These are phyloP conservation scores for Mythimna ferrago DNA, from an alignment of 2,888 invertebrate genomes.

Conservation along the genomic window DNA sequence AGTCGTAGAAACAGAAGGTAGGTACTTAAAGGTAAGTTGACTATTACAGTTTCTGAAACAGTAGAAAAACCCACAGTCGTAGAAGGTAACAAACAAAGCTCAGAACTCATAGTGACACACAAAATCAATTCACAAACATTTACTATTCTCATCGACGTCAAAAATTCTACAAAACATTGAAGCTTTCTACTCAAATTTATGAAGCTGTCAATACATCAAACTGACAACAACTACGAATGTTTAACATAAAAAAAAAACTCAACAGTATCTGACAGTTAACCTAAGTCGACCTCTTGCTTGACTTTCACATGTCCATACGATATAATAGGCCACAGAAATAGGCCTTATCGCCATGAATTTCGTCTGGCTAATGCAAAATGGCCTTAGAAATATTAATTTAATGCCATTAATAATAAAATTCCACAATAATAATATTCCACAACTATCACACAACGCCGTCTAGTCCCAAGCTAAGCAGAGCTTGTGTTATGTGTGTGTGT, in stretches of 20 bases:
- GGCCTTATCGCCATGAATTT: slow-evolving; percentile 64
- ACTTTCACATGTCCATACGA: slow-evolving; percentile 76
- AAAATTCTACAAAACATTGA: slow-evolving; percentile 13
- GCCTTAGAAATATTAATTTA: slow-evolving; percentile 72
- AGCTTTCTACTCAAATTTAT: slow-evolving; percentile 25
- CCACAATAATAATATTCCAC: too few relatives aligned
- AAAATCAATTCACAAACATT: background rate
- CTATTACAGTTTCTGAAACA: background rate
- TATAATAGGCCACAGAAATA: slow-evolving; percentile 75
- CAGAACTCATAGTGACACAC: background rate
- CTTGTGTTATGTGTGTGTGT: too few relatives aligned
- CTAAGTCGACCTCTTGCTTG: slow-evolving; percentile 72
- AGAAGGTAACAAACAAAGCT: background rate
- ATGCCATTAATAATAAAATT: slow-evolving; percentile 39
- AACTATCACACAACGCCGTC: too few relatives aligned
- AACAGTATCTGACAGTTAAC: slow-evolving; percentile 77
- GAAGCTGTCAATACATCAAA: slow-evolving; percentile 73
- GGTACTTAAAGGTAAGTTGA: too few relatives aligned
- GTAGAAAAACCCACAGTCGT: background rate
- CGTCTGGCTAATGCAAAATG: slow-evolving; percentile 45
- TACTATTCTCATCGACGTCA: slow-evolving; percentile 3
- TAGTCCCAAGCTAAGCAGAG: too few relatives aligned
- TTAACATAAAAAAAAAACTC: slow-evolving; percentile 72
- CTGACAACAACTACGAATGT: slow-evolving; percentile 70
- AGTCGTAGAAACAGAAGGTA: too few relatives aligned